Base-by-base conservation (phyloP, 2,797 vertebrate species). In the Poeciliopsis gracilis region DNA sequence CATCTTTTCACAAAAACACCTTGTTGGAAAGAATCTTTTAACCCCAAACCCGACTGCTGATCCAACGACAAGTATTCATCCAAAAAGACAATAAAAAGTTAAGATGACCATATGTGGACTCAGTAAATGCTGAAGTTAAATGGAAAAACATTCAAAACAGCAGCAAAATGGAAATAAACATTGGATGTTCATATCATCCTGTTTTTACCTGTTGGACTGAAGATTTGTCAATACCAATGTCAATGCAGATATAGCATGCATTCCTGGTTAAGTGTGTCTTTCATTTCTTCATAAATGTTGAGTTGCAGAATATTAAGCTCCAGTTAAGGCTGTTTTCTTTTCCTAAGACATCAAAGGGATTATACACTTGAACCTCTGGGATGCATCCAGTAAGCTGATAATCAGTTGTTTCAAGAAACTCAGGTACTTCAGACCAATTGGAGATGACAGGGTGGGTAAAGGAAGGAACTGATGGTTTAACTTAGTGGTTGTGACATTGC, bases 401-500 rank as follows among this genome's bases (percentile, higher is more conserved):
- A 82, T 89, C 53, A 57, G 7, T 80, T 79, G 63, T 70, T 53
- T 77, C 70, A 79, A 78, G 87, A 82, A 5, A 33, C 77, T 78
- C 0, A 1, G 71, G 76, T 86, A 75, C 53, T 66, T 66, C 77
- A 78, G 72, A 84, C 89, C 91, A 87, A 91, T 89, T 84, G 83
- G 78, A 88, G 73, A 51, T 73, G 86, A 79, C 16, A 28, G 73
- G 47, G 61, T n/a, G 43, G 84, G 87, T 72, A 28, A 80, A 81
- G 77, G 77, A 53, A 77, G 80, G 88, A 93, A 94, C 80, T 90
- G 93, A 95, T 92, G 89, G 88, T 85, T 90, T 77, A 89, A 86
- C 90, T 90, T 93, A 95, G 88, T 83, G 81, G 85, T 89, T 77
- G 87, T 91, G 93, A 93, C 94, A 93, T 91, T 43, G 82, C 89